Percentiles rank a stretch among this genome's conserved stretches.
phyloP scores from a whole-genome alignment of 2,113 vertebrate species.

The Zosterops hypoxanthus region DNA sequence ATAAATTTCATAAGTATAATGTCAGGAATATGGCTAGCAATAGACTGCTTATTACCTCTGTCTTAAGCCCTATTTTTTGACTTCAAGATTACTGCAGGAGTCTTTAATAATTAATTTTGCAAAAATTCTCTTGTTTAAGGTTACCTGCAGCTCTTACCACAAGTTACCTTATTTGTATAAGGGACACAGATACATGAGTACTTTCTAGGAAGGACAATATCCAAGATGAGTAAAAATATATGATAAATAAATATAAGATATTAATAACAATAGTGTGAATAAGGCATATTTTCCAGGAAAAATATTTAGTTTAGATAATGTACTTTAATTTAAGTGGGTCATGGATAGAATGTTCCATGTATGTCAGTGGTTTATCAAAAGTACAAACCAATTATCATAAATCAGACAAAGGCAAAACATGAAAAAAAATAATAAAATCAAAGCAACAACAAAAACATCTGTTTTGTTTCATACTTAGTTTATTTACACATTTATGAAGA shows the following conservation, averaged over 20 bases:
- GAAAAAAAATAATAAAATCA: no score
- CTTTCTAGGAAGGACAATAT: not conserved
- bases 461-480: not conserved
- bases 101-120: not conserved
- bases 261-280: not conserved
- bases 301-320: not conserved
- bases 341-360: rapidly evolving
- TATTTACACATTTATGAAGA: not conserved
- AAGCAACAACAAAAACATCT: not conserved
- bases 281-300: not conserved
- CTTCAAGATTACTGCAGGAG: not conserved
- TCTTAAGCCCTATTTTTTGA: not conserved
- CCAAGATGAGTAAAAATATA: not conserved
- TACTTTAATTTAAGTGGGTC: not conserved
- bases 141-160: not conserved
- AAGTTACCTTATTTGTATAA: not conserved
- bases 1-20: not conserved
- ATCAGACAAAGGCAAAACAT: not conserved
- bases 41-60: not conserved
- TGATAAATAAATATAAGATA: not conserved
- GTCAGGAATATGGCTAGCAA: not conserved
- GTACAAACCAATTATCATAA: not conserved
- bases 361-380: not conserved
- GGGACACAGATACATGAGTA: not conserved
- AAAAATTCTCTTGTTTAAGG: not conserved